These are phyloP conservation scores for Melanophora roralis DNA, from an alignment of 2,888 invertebrate species.

Conservation along the genomic window DNA sequence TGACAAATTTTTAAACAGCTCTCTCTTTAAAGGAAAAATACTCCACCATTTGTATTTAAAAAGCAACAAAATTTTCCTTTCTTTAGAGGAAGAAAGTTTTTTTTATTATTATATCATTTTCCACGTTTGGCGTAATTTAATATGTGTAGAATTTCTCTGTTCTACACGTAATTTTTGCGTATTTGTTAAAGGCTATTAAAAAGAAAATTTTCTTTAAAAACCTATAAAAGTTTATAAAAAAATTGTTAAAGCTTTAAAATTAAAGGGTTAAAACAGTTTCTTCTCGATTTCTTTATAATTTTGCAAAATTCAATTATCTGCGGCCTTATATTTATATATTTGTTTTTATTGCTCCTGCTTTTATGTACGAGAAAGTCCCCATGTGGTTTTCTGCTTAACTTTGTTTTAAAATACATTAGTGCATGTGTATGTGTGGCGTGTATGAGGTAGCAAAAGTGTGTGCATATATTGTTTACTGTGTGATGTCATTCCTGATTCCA, in stretches of 20 bases:
- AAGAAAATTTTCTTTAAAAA: too few relatives aligned
- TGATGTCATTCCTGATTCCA: conserved; percentile 52
- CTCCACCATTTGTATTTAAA: not conserved
- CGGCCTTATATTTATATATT: conserved; percentile 45
- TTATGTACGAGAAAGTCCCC: not conserved
- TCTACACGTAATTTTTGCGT: not conserved
- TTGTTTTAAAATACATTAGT: too few relatives aligned
- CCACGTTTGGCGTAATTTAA: too few relatives aligned
- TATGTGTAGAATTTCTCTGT: not conserved
- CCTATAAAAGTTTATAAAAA: not conserved
- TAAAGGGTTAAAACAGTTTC: not conserved
- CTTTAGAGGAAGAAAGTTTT: not conserved
- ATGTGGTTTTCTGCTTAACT: not conserved
- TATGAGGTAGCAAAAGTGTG: too few relatives aligned
- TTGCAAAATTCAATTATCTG: conserved; percentile 46
- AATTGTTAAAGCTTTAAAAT: not conserved
- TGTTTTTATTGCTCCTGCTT: conserved; percentile 19
- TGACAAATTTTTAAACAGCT: not conserved
- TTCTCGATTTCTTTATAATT: not conserved
- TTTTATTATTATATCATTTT: too few relatives aligned
- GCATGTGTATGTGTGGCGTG: not conserved
- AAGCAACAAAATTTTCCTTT: not conserved
- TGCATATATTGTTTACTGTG: conserved; percentile 24
- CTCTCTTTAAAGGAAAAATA: not conserved
- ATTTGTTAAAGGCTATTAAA: not conserved